Percentiles rank a stretch among this genome's conserved stretches.
These are phyloP conservation scores for Charadrius vociferus DNA, from an alignment of 2,113 vertebrate genomes.

Conservation along the genomic window DNA sequence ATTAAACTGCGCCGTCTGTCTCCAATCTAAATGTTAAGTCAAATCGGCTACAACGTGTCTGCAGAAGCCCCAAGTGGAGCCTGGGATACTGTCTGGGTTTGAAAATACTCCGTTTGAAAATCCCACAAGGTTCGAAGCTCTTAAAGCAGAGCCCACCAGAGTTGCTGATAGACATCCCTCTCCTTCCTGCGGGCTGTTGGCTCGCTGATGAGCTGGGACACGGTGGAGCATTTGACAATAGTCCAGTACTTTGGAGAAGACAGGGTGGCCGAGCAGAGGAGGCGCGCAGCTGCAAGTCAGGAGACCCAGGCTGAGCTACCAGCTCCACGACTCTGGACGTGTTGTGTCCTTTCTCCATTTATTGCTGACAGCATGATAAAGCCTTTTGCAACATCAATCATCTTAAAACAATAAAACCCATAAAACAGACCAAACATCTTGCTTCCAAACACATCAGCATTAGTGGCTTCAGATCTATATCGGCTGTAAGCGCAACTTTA, in stretches of 20 bases:
- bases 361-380: conserved; percentile 51
- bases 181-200: background rate
- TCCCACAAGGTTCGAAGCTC: background rate
- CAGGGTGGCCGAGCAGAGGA: background rate
- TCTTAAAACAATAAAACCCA: conserved; percentile 50
- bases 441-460: conserved; percentile 26
- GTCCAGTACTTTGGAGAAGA: background rate
- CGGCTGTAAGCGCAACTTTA: background rate
- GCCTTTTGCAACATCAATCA: conserved; percentile 41
- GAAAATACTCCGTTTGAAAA: background rate
- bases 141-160: background rate
- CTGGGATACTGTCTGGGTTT: background rate
- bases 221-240: fast-evolving
- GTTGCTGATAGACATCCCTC: background rate
- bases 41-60: fast-evolving
- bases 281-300: background rate
- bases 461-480: conserved; percentile 14
- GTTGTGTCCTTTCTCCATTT: background rate
- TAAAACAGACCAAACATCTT: conserved; percentile 39
- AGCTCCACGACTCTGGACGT: background rate
- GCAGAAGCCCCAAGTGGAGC: background rate
- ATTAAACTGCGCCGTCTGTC: background rate
- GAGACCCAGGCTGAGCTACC: background rate
- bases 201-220: background rate
- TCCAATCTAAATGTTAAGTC: background rate